Evolutionary conservation across 1,140 invertebrate genomes (phyloP), one percentile per base, ranked within the genome.

Genomic region (Bombus pyrosoma): DNA sequence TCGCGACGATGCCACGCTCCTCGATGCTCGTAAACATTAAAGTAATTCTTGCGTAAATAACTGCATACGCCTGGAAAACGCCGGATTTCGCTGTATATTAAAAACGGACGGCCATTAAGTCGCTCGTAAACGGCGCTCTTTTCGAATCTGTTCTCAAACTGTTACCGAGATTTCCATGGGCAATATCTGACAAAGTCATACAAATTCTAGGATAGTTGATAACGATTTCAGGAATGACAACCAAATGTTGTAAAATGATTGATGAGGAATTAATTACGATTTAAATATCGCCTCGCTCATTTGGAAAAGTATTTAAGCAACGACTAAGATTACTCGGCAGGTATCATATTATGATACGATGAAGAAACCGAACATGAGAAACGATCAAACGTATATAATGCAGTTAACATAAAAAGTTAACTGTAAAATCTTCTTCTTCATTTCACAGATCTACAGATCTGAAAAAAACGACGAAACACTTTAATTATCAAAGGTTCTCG

Each of bases 21-120:
- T 59, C 25, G 37, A n/a, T n/a, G n/a, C n/a, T 82, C 81, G 87
- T 91, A 89, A 91, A 82, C 62, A 79, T 91, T 88, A 91, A 91
- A 91, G 39, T 81, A 86, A 91, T 91, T 71, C 84, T 91, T 81
- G 88, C 90, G 90, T 91, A 82, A 91, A 85, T 90, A 88, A 91
- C 74, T 88, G 79, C 71, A 37, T 64, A n/a, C 47, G 47, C 47
- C 47, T 41, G 53, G 13, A 53, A 43, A n/a, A 64, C 37, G 47
- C 32, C 32, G 76, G 74, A 89, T 86, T 86, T 83, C 47, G 77
- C 32, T 32, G 64, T 73, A 86, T 83, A 89, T 89, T 86, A 89
- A 89, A 89, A 89, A 89, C 66, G 37, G 66, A 37, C 39, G 66
- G 53, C 39, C 83, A 62, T 90, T 86, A 88, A 90, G 71, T 57